Evolutionary conservation across 2,888 invertebrate species (phyloP).

Genomic region (Entomobrya proxima): DNA sequence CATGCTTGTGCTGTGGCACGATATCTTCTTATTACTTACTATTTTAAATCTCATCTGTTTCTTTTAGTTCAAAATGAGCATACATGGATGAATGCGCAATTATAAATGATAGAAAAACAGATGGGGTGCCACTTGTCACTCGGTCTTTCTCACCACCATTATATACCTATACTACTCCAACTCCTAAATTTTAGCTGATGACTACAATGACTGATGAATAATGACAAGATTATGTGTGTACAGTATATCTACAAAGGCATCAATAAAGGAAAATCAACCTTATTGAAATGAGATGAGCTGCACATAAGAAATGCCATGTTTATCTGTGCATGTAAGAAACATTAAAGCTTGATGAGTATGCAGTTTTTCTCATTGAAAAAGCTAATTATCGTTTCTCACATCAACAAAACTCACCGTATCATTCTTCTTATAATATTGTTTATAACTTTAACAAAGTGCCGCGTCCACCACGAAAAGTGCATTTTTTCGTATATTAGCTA

Average conservation of each 20-base stretch:
- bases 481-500: no score
- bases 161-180: not conserved
- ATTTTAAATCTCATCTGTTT: not conserved
- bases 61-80: constrained; percentile 10
- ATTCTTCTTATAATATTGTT: constrained; percentile 15
- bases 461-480: no score
- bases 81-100: constrained; percentile 42
- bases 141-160: not conserved
- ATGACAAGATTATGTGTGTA: constrained; percentile 53
- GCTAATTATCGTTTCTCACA: constrained; percentile 61
- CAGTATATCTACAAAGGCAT: constrained; percentile 38
- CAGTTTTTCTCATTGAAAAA: constrained; percentile 63
- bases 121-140: constrained; percentile 60
- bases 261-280: constrained; percentile 53
- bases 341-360: constrained; percentile 54
- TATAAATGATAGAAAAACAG: constrained; percentile 49
- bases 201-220: constrained; percentile 57
- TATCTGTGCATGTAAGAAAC: constrained; percentile 15
- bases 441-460: no score
- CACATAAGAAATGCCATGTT: not conserved
- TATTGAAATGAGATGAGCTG: constrained; percentile 51
- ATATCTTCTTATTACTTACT: not conserved
- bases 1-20: constrained; percentile 32
- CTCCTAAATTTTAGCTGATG: not conserved
- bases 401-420: constrained; percentile 45